Conservation (phyloP, 2,888 invertebrate genomes). For the Ormia ochracea region DNA sequence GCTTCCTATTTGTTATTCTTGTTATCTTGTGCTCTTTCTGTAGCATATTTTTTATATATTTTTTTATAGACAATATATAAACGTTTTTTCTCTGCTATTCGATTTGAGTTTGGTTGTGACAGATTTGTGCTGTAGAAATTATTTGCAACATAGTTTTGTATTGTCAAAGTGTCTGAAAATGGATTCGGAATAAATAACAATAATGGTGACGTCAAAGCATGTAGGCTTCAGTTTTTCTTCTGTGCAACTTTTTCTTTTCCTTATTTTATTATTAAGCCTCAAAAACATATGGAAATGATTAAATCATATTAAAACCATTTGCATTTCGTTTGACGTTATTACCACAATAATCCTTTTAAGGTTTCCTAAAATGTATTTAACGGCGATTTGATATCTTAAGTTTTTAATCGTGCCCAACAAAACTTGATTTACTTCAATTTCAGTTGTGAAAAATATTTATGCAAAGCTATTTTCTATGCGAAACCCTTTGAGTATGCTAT, state of each 20-base stretch:
- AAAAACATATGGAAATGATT: neutral
- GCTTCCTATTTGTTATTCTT: conserved; percentile 2
- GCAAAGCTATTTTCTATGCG: too few species aligned
- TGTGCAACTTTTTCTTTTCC: neutral
- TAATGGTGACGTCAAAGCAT: neutral
- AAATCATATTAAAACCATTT: neutral
- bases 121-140: conserved; percentile 32
- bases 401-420: neutral
- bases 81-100: neutral
- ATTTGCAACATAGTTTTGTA: too few species aligned
- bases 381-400: neutral
- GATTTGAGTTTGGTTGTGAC: conserved; percentile 21
- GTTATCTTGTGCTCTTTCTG: neutral
- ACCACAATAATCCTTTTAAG: neutral
- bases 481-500: too few species aligned
- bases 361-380: neutral
- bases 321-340: neutral
- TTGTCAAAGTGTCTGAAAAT: neutral
- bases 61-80: neutral
- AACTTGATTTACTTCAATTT: neutral
- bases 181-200: neutral
- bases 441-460: neutral
- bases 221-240: neutral
- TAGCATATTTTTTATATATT: neutral
- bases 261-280: neutral